These are phyloP conservation scores for Drosophila melanosoma DNA, from an alignment of 2,888 invertebrate genomes.

Conservation along the genomic window DNA sequence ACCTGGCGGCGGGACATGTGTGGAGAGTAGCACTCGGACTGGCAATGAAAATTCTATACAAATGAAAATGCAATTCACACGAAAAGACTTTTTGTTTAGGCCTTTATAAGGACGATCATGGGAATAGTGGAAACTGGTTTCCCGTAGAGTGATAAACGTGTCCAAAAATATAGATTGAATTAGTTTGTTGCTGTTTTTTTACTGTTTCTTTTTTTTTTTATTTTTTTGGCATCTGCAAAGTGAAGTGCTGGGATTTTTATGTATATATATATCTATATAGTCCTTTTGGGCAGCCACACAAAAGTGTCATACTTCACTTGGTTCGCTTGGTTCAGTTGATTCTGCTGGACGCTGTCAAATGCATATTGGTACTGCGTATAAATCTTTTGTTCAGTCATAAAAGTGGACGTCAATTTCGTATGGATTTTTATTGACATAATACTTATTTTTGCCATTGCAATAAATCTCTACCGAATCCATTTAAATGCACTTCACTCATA, in stretches of 20 bases:
- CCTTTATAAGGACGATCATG: slow-evolving; percentile 26
- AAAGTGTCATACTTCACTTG: slow-evolving; percentile 48
- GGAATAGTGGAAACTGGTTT: slow-evolving; percentile 20
- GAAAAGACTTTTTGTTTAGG: slow-evolving; percentile 57
- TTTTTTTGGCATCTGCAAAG: slow-evolving; percentile 31
- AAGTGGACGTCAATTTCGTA: slow-evolving; percentile 38
- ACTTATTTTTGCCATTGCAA: slow-evolving; percentile 10
- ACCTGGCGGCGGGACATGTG: slow-evolving; percentile 52
- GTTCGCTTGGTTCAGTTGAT: slow-evolving; percentile 29
- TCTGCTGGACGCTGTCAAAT: slow-evolving; percentile 60
- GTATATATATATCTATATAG: background rate
- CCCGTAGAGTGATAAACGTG: slow-evolving; percentile 67
- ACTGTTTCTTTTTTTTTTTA: slow-evolving; percentile 31
- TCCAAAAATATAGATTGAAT: slow-evolving; percentile 71
- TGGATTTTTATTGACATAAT: slow-evolving; percentile 45
- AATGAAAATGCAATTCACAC: slow-evolving; percentile 80
- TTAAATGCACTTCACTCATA: background rate
- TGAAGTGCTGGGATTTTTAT: slow-evolving; percentile 33
- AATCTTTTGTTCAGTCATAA: slow-evolving; percentile 67
- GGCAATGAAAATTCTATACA: slow-evolving; percentile 80
- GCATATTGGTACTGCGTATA: slow-evolving; percentile 64
- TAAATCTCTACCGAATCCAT: background rate
- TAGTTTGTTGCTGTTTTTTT: slow-evolving; percentile 66
- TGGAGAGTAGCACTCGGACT: slow-evolving; percentile 58
- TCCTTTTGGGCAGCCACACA: slow-evolving; percentile 25